Percentiles rank a stretch among this genome's conserved stretches.
These are phyloP conservation scores for Littorina saxatilis DNA, from an alignment of 1,140 invertebrate species.

Conservation along the genomic window DNA sequence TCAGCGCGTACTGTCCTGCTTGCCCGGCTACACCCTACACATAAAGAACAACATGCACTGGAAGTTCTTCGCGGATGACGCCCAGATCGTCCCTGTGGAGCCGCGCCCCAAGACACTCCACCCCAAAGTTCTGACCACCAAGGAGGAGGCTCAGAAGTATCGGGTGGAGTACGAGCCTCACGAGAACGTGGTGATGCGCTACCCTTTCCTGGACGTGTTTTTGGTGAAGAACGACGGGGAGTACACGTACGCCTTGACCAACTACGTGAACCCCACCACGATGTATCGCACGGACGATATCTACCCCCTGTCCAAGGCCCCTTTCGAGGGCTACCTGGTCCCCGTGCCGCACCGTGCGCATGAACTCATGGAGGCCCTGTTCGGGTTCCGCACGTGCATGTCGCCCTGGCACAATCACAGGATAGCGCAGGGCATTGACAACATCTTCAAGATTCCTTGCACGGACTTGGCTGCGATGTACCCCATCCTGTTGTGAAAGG, in stretches of 20 bases:
- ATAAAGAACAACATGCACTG: conserved; percentile 30
- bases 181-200: background rate
- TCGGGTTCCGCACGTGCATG: background rate
- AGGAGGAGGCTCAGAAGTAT: background rate
- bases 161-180: background rate
- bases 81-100: background rate
- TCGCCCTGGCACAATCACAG: conserved; percentile 16
- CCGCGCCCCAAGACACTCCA: background rate
- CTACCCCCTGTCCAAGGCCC: background rate
- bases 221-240: conserved; percentile 21
- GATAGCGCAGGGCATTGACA: background rate
- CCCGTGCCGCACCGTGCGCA: conserved; percentile 12
- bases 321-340: conserved; percentile 23
- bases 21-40: conserved; percentile 14
- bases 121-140: background rate
- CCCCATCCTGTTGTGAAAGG: background rate
- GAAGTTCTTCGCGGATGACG: conserved; percentile 28
- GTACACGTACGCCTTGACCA: conserved; percentile 23
- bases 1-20: conserved; percentile 26
- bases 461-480: background rate
- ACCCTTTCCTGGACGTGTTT: conserved; percentile 40
- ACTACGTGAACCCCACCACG: background rate
- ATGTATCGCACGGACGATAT: background rate
- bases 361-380: background rate
- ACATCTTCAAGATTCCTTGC: background rate